Conservation (phyloP, 1,140 invertebrate species). For the Oedothorax gibbosus region DNA sequence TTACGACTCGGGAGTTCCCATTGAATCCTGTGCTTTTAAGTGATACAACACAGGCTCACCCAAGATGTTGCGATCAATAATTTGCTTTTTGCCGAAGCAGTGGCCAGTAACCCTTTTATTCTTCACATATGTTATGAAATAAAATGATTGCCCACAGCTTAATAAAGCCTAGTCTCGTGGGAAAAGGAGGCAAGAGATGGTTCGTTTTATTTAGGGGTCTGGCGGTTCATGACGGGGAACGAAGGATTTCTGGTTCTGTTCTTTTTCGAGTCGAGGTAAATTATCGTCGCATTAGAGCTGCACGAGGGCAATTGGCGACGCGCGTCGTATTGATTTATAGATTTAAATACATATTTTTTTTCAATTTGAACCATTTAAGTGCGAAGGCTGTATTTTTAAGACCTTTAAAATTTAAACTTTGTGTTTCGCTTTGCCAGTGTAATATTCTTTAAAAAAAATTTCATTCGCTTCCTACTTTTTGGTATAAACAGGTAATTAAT, state of each 20-base stretch:
- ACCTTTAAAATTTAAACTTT: no score
- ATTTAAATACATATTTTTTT: no score
- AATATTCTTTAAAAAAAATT: no score
- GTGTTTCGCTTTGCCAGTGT: no score
- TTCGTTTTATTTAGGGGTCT: background rate
- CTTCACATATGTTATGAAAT: slow-evolving; percentile 34
- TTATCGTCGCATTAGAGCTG: background rate
- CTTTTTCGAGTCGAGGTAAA: slow-evolving; percentile 9
- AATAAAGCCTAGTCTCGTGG: slow-evolving; percentile 2
- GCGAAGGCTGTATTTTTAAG: no score
- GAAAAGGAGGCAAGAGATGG: slow-evolving; percentile 8
- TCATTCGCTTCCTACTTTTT: no score
- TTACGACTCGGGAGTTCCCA: no score
- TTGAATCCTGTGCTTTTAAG: background rate
- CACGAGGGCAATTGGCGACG: no score
- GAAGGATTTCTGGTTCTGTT: background rate
- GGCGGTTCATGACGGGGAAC: background rate
- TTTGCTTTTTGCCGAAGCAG: slow-evolving; percentile 12
- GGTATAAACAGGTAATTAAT: no score
- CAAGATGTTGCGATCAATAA: slow-evolving; percentile 9
- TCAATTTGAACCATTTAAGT: no score
- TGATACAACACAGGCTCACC: slow-evolving; percentile 10
- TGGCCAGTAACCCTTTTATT: slow-evolving; percentile 11
- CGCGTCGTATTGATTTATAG: no score
- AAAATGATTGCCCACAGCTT: slow-evolving; percentile 28